A percentile compares a stretch with the other conserved stretches of the same genome.
phyloP scores from a whole-genome alignment of 2,888 invertebrate genomes.

The Suillia variegata region DNA sequence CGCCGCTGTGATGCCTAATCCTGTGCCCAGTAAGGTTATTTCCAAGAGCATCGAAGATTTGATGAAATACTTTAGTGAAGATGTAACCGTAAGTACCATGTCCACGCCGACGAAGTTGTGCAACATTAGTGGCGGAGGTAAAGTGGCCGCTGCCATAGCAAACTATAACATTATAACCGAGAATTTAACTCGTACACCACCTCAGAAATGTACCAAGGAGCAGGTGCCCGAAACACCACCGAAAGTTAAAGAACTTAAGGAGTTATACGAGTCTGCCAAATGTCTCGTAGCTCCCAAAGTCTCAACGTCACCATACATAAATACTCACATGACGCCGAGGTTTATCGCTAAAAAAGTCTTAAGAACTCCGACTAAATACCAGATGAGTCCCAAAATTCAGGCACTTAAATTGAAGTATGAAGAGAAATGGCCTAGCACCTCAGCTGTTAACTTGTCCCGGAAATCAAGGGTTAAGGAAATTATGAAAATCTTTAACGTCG shows the following conservation, averaged over 20 bases:
- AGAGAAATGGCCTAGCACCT: too few relatives aligned
- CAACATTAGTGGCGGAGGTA: constrained; percentile 27
- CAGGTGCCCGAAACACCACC: constrained; percentile 17
- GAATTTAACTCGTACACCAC: constrained; percentile 5
- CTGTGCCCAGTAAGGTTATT: constrained; percentile 30
- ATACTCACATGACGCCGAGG: too few relatives aligned
- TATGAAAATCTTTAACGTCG: too few relatives aligned
- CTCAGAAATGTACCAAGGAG: neutral
- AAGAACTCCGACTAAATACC: constrained; percentile 41
- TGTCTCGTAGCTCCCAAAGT: neutral
- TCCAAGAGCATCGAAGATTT: constrained; percentile 46
- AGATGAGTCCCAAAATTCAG: constrained; percentile 54
- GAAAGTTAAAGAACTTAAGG: constrained; percentile 40
- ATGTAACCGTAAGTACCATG: constrained; percentile 35
- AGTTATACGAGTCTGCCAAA: constrained; percentile 41
- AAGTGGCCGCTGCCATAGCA: constrained; percentile 44
- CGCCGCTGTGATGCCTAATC: constrained; percentile 40
- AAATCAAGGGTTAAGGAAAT: too few relatives aligned
- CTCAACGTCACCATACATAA: neutral
- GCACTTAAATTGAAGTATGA: constrained; percentile 43
- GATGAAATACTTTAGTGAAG: constrained; percentile 52
- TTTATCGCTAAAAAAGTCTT: too few relatives aligned
- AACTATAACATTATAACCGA: constrained; percentile 34
- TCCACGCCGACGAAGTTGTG: constrained; percentile 34
- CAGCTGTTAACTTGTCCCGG: constrained; percentile 39